These are phyloP conservation scores for Dipodomys spectabilis DNA, from an alignment of 2,113 vertebrate genomes.

Conservation along the genomic window DNA sequence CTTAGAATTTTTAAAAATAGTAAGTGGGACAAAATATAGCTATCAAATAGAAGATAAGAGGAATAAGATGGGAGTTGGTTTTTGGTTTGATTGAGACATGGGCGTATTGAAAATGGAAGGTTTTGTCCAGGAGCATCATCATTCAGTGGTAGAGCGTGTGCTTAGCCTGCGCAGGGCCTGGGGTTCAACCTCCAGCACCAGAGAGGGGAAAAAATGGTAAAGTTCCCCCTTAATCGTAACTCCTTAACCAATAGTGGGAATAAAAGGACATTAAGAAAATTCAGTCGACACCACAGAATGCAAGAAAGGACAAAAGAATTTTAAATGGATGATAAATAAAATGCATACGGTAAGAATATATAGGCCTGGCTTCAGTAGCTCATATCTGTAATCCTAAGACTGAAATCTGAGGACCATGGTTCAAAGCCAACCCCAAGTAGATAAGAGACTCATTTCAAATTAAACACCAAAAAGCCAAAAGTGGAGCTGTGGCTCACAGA, in stretches of 20 bases:
- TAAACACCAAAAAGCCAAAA: too few relatives aligned
- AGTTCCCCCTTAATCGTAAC: background rate
- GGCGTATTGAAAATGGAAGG: background rate
- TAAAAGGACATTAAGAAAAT: conserved; percentile 12
- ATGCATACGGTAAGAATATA: background rate
- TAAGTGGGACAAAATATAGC: conserved; percentile 23
- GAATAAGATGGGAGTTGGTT: background rate
- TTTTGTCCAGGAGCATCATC: too few relatives aligned
- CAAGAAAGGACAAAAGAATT: background rate
- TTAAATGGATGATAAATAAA: background rate
- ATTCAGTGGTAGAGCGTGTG: background rate
- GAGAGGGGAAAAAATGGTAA: background rate
- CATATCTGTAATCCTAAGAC: too few relatives aligned
- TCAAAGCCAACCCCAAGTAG: too few relatives aligned
- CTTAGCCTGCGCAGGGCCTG: background rate
- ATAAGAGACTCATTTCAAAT: too few relatives aligned
- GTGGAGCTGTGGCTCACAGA: too few relatives aligned
- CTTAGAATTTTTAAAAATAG: conserved; percentile 13
- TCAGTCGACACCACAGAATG: background rate
- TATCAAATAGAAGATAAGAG: conserved; percentile 3
- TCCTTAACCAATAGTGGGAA: background rate
- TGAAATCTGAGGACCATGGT: too few relatives aligned
- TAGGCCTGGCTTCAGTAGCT: background rate
- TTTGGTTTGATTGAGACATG: background rate
- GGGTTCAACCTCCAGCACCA: background rate